Evolutionary conservation across 2,888 invertebrate species (phyloP).

Genomic region (Sialis fuliginosa): DNA sequence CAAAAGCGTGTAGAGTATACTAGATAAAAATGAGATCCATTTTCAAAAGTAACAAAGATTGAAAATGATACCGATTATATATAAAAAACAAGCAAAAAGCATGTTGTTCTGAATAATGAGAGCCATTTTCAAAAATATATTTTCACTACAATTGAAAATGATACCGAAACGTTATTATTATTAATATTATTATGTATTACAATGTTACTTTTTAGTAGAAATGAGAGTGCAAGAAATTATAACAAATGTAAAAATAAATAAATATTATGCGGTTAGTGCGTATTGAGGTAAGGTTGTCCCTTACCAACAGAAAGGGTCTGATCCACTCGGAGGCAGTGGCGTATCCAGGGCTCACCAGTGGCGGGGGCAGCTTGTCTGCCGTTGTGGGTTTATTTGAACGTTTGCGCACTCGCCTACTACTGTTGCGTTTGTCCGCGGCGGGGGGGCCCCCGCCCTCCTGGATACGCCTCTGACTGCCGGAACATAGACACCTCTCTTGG

Average conservation of each 20-base stretch:
- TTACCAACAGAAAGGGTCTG: conserved; percentile 50
- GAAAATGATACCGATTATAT: too few relatives aligned
- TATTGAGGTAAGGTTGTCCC: conserved; percentile 14
- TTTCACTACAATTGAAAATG: too few relatives aligned
- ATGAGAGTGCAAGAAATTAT: too few relatives aligned
- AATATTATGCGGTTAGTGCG: too few relatives aligned
- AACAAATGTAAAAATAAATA: too few relatives aligned
- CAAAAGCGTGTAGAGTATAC: not conserved
- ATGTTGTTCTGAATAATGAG: not conserved
- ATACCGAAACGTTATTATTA: too few relatives aligned
- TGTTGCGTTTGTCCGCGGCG: too few relatives aligned
- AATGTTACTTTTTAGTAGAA: too few relatives aligned
- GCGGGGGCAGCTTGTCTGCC: conserved; percentile 28
- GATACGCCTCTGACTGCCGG: conserved; percentile 30
- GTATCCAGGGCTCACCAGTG: conserved; percentile 50
- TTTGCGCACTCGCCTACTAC: conserved; percentile 19
- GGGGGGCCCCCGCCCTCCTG: conserved; percentile 22
- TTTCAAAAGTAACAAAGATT: too few relatives aligned
- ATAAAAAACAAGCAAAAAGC: not conserved
- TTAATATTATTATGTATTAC: too few relatives aligned
- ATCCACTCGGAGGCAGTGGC: conserved; percentile 41
- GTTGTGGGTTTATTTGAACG: conserved; percentile 13
- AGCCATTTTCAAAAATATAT: too few relatives aligned
- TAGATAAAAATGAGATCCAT: not conserved
- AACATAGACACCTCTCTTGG: conserved; percentile 16